Conservation (phyloP, 2,888 invertebrate genomes). For the Octonoba sinensis region DNA sequence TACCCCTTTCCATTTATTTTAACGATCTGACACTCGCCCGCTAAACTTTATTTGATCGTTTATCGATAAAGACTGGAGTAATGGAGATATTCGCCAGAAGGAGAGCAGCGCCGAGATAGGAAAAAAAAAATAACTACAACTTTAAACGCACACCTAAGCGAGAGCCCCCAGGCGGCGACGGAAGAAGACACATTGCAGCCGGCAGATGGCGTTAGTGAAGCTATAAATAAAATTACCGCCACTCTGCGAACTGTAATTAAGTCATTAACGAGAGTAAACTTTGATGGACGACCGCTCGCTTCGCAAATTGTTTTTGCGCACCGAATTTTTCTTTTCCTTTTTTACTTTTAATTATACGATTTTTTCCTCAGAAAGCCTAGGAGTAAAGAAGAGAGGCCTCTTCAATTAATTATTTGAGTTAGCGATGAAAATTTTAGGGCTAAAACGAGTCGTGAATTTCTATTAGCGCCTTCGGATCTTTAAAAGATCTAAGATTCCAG, state of each 20-base stretch:
- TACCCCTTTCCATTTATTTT: conserved; percentile 37
- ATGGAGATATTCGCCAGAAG: conserved; percentile 43
- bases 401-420: conserved; percentile 58
- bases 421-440: conserved; percentile 59
- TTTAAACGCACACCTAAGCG: conserved; percentile 8
- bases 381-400: conserved; percentile 31
- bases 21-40: conserved; percentile 48
- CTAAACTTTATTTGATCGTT: conserved; percentile 58
- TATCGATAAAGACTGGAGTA: conserved; percentile 55
- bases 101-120: neutral
- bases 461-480: conserved; percentile 32
- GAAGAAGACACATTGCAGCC: conserved; percentile 17
- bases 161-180: conserved; percentile 37
- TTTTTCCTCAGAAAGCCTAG: neutral
- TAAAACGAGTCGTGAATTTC: conserved; percentile 57
- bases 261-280: conserved; percentile 61
- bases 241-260: conserved; percentile 59
- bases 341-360: conserved; percentile 45
- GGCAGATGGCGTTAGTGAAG: conserved; percentile 58
- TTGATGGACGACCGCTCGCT: conserved; percentile 52
- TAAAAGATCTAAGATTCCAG: neutral
- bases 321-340: conserved; percentile 23
- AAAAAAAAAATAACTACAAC: conserved; percentile 32
- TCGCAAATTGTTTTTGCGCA: conserved; percentile 56
- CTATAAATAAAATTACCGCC: conserved; percentile 60